Percentiles rank a stretch among this genome's conserved stretches.
Evolutionary conservation across 2,888 invertebrate genomes (phyloP).

Genomic region (Meloe dianella): DNA sequence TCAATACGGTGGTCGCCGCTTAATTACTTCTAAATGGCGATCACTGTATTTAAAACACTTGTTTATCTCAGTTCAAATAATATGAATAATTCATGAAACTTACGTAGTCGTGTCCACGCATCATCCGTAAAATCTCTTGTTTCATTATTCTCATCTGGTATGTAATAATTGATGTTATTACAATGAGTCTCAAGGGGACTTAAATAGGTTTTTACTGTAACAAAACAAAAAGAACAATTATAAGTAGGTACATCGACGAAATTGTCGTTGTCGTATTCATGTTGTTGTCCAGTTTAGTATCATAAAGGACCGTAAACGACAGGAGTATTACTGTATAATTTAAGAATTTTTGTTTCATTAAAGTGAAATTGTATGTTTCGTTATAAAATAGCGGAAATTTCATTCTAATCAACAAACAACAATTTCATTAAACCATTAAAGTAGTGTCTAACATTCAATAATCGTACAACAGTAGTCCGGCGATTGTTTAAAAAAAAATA

Average conservation of each 20-base stretch:
- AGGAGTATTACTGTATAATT: too few relatives aligned
- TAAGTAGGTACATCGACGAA: background rate
- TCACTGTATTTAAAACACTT: too few relatives aligned
- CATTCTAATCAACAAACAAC: constrained; percentile 15
- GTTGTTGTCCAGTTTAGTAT: too few relatives aligned
- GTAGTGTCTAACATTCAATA: constrained; percentile 1
- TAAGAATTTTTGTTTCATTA: background rate
- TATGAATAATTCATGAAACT: constrained; percentile 60
- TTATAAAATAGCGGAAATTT: constrained; percentile 2
- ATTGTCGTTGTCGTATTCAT: too few relatives aligned
- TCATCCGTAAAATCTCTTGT: constrained; percentile 81
- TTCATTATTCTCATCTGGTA: constrained; percentile 85
- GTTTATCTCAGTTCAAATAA: too few relatives aligned
- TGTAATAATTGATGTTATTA: constrained; percentile 93
- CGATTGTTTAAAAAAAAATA: constrained; percentile 4
- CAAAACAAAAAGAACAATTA: constrained; percentile 28
- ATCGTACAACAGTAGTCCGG: background rate
- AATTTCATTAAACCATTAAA: constrained; percentile 24
- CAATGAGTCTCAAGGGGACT: constrained; percentile 95
- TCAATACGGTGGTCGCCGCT: too few relatives aligned
- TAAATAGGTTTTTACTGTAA: constrained; percentile 84
- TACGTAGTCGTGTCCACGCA: constrained; percentile 83
- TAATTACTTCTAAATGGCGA: too few relatives aligned
- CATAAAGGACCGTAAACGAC: too few relatives aligned
- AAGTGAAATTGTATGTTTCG: background rate